Evolutionary conservation across 2,888 invertebrate species (phyloP), one percentile per base, ranked within the genome.

Genomic region (Cerastoderma edule): DNA sequence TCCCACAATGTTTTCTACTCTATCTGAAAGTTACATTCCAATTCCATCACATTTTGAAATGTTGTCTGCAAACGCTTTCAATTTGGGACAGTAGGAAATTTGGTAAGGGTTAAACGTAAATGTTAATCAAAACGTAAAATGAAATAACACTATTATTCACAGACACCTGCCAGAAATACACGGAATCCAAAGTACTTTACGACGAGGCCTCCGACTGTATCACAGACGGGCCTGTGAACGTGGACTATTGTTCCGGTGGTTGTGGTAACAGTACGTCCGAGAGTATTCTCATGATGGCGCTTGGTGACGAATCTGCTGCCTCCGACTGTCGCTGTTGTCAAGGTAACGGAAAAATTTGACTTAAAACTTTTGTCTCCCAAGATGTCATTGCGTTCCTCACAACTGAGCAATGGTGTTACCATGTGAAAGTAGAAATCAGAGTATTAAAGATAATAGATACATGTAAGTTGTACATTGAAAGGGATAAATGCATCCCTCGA

Each of bases 211-310:
- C 44, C 10, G 57, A 54, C 22, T 76, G 76, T 27, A 54, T 67
- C 16, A 67, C 77, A 13, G 72, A 57, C 10, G 50, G 46, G 13
- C 60, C 56, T 6, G 48, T 77, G 24, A 39, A 46, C 5, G 57
- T 77, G 8, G 64, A 67, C n/a, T 77, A 68, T 6, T 77, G 77
- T 46, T 48, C 53, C 16, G 77, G 77, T 2, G 28, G 64, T 16
- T 77, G 77, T 73, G 77, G 77, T n/a, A 69, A 77, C 32, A 69
- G 68, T 44, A 57, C 65, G 2, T 60, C 69, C 32, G 44, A 24
- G 16, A 60, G 60, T 30, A 48, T 72, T 13, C 50, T 72, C 0
- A 72, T 72, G 67, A 35, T 72, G 66, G 57, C 66, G 13, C 35
- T 19, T 27, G 48, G 48, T 57, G 57, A 44, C 22, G 72, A 44